phyloP scores from a whole-genome alignment of 1,140 invertebrate genomes.

The Teleopsis dalmanni region DNA sequence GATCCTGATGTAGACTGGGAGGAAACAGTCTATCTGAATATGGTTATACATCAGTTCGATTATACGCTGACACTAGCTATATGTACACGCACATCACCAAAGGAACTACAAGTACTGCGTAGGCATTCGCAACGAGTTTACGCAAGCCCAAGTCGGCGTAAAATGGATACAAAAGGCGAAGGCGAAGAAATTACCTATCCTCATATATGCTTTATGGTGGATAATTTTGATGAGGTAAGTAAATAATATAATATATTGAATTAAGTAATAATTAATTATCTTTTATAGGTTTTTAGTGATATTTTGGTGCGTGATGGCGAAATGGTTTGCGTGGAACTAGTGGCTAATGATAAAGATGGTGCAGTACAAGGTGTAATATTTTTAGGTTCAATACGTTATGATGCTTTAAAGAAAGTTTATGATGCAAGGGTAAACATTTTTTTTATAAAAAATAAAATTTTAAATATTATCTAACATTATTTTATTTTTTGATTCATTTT shows the following conservation, averaged over 20 bases:
- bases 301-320: constrained; percentile 93
- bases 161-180: constrained; percentile 98
- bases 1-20: constrained; percentile 97
- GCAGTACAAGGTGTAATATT: constrained; percentile 88
- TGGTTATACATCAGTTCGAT: constrained; percentile 97
- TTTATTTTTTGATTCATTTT: constrained; percentile 28
- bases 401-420: constrained; percentile 93
- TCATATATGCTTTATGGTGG: constrained; percentile 97
- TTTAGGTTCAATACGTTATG: constrained; percentile 93
- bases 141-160: constrained; percentile 87
- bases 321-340: constrained; percentile 96
- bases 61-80: constrained; percentile 95
- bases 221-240: constrained; percentile 95
- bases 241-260: background rate
- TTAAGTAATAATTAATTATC: background rate
- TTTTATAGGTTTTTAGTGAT: constrained; percentile 79
- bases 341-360: constrained; percentile 79
- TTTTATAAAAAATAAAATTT: background rate
- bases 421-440: constrained; percentile 75
- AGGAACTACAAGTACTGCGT: constrained; percentile 88
- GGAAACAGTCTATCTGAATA: constrained; percentile 97
- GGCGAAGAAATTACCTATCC: constrained; percentile 98
- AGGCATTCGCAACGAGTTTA: constrained; percentile 93
- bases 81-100: constrained; percentile 92
- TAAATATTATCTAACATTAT: constrained; percentile 7